phyloP scores from a whole-genome alignment of 2,113 vertebrate species.

The Heterochromis multidens region DNA sequence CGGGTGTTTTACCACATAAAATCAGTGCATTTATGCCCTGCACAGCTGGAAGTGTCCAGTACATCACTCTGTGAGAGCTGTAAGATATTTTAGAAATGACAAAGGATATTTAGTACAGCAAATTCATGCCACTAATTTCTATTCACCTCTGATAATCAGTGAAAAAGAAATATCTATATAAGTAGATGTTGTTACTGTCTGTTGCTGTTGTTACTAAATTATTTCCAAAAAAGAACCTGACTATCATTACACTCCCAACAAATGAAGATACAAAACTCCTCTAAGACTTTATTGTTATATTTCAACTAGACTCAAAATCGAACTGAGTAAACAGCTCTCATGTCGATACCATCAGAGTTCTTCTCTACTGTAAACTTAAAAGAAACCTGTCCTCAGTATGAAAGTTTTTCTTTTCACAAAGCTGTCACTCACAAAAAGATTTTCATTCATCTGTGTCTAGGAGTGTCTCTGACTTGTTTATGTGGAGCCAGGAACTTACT shows the following conservation, averaged over 20 bases:
- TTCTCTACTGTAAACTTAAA: not conserved
- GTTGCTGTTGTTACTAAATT: not conserved
- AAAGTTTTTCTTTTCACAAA: not conserved
- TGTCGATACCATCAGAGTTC: not conserved
- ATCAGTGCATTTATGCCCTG: too few species aligned
- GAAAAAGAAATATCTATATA: too few species aligned
- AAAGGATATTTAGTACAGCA: not conserved
- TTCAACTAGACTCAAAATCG: not conserved
- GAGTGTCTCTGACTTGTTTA: constrained; percentile 29
- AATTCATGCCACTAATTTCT: too few species aligned
- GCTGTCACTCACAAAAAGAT: constrained; percentile 61
- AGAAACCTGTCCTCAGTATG: not conserved
- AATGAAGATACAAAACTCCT: not conserved
- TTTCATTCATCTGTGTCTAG: constrained; percentile 50
- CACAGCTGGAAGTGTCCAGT: too few species aligned
- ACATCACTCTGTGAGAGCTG: not conserved
- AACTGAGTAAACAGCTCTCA: not conserved
- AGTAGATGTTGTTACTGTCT: not conserved
- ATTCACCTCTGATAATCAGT: too few species aligned
- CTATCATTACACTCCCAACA: not conserved
- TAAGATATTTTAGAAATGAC: not conserved
- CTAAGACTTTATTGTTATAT: not conserved
- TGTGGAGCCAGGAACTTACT: not conserved
- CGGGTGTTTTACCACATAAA: too few species aligned
- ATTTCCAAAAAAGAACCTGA: not conserved